Evolutionary conservation across 2,888 invertebrate species (phyloP).

Genomic region (Plagodis dolabraria): DNA sequence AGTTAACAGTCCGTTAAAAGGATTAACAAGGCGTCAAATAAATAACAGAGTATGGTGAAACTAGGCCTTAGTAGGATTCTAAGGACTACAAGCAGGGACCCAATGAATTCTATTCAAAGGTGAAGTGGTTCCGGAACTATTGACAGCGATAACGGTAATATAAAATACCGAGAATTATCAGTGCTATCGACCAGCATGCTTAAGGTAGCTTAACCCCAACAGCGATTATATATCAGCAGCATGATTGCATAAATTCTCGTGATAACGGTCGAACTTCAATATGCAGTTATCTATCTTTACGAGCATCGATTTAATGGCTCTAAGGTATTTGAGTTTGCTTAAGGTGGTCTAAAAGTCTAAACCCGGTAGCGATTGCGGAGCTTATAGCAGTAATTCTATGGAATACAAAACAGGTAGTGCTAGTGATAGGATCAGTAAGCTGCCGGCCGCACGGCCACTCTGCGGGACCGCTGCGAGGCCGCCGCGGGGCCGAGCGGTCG

Average conservation of each 20-base stretch:
- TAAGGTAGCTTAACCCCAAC: background rate
- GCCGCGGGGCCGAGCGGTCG: slow-evolving; percentile 48
- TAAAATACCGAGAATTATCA: no score
- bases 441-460: slow-evolving; percentile 25
- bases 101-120: no score
- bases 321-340: background rate
- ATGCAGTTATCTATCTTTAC: background rate
- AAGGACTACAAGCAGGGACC: no score
- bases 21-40: no score
- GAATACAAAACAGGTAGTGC: slow-evolving; percentile 42
- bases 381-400: slow-evolving; percentile 32
- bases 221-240: background rate
- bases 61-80: no score
- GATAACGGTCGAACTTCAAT: background rate
- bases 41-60: no score
- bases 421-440: slow-evolving; percentile 35
- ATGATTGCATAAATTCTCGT: background rate
- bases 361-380: slow-evolving; percentile 22
- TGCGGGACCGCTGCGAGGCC: slow-evolving; percentile 32
- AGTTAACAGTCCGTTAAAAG: no score
- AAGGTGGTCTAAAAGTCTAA: slow-evolving; percentile 2
- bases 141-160: no score
- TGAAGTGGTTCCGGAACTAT: no score
- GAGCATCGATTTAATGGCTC: background rate
- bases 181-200: background rate